A percentile compares a stretch with the other conserved stretches of the same genome.
Evolutionary conservation across 2,797 vertebrate genomes (phyloP).

Genomic region (Paguma larvata): DNA sequence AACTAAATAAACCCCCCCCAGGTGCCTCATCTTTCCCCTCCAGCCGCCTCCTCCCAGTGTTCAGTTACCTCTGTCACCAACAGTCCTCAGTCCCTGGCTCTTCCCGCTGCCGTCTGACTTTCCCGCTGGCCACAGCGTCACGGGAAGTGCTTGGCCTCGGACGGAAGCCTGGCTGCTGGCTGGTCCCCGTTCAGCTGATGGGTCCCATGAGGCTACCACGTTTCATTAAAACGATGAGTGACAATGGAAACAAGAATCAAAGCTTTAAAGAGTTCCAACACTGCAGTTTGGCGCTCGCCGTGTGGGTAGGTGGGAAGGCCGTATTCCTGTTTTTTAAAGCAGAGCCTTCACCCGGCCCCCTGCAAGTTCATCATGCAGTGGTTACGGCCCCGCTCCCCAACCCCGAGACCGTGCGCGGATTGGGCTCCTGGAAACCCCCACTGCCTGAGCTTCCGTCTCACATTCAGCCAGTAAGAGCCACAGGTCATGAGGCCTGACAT

Average conservation of each 20-base stretch:
- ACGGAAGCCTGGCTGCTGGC: neutral
- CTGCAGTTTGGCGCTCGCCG: neutral
- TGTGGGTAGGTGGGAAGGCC: accelerated
- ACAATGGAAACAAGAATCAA: neutral
- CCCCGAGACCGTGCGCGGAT: neutral
- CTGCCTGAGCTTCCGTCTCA: neutral
- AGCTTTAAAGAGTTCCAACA: neutral
- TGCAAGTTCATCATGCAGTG: neutral
- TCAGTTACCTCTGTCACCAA: too few species aligned
- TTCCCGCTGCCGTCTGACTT: accelerated
- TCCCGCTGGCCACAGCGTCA: neutral
- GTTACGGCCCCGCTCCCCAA: too few species aligned
- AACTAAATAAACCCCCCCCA: neutral
- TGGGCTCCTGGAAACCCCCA: neutral
- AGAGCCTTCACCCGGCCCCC: neutral
- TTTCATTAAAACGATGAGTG: neutral
- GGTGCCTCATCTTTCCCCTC: neutral
- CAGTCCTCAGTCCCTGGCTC: neutral
- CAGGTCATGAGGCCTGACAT: neutral
- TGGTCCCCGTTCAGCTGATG: neutral
- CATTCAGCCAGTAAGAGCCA: neutral
- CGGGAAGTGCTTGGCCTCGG: neutral
- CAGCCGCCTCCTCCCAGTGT: neutral
- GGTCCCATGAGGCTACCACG: accelerated
- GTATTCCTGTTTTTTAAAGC: neutral